Conservation (phyloP, 2,888 invertebrate species). For the Tetragonisca angustula region DNA sequence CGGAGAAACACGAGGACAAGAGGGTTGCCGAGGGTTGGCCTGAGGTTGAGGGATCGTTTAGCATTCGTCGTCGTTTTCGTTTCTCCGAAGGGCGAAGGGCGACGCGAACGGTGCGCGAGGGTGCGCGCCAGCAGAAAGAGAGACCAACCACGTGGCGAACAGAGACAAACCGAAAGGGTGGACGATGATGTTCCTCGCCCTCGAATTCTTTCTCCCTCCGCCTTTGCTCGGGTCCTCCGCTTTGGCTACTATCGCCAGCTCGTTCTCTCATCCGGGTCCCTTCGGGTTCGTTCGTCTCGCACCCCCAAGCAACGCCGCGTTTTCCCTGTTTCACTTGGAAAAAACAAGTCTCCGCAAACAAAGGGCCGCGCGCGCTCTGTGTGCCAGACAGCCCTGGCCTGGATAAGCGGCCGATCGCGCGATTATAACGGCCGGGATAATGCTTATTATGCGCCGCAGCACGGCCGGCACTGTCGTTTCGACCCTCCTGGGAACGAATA, state of each 20-base stretch:
- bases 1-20: constrained; percentile 69
- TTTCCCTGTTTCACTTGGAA: constrained; percentile 63
- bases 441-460: constrained; percentile 76
- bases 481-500: constrained; percentile 54
- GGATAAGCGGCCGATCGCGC: constrained; percentile 76
- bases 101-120: constrained; percentile 33
- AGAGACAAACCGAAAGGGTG: constrained; percentile 47
- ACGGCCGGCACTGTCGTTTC: constrained; percentile 46
- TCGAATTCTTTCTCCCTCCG: constrained; percentile 42
- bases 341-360: constrained; percentile 73
- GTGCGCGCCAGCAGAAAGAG: constrained; percentile 31
- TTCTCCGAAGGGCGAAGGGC: constrained; percentile 55
- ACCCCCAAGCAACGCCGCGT: constrained; percentile 17
- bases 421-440: constrained; percentile 78
- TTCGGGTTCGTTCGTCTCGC: constrained; percentile 20
- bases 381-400: constrained; percentile 72
- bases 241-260: constrained; percentile 34
- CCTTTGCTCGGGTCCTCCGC: background rate
- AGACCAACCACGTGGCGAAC: background rate
- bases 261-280: constrained; percentile 31
- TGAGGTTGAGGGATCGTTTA: constrained; percentile 80
- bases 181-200: constrained; percentile 64
- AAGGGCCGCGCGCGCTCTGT: constrained; percentile 67
- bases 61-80: constrained; percentile 77
- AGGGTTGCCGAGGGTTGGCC: constrained; percentile 75